Conservation (phyloP, 2,113 vertebrate genomes). For the Corythaixoides concolor region DNA sequence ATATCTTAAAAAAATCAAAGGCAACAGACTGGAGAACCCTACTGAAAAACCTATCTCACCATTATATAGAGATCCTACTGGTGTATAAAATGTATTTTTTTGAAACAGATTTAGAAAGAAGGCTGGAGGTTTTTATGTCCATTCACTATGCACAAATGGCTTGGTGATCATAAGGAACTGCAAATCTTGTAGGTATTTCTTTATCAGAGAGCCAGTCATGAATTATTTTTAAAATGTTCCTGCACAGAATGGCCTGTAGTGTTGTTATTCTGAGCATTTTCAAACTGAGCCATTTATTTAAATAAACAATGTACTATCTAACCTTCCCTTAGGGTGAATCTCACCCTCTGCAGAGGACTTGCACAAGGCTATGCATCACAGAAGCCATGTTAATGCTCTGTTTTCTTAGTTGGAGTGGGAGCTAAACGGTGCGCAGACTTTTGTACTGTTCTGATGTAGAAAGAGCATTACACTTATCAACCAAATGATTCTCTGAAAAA, state of each 20-base stretch:
- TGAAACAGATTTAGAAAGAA: not conserved
- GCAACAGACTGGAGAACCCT: not conserved
- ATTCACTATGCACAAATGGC: not conserved
- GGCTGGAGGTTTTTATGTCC: rapidly evolving
- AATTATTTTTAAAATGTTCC: not conserved
- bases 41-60: not conserved
- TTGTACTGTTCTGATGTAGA: not conserved
- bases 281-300: not conserved
- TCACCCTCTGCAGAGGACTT: not conserved
- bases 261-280: not conserved
- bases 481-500: not conserved
- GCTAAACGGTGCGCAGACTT: not conserved
- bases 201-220: not conserved
- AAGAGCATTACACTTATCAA: not conserved
- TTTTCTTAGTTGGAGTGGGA: not conserved
- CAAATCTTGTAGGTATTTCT: not conserved
- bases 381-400: not conserved
- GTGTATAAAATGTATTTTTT: not conserved
- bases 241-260: not conserved
- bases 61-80: not conserved
- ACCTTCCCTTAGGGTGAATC: not conserved
- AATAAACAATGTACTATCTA: not conserved
- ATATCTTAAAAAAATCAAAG: not conserved
- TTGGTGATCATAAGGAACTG: not conserved
- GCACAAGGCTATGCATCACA: not conserved